Base-by-base conservation (phyloP, 1,140 invertebrate species). In the Phymastichus coffea region DNA sequence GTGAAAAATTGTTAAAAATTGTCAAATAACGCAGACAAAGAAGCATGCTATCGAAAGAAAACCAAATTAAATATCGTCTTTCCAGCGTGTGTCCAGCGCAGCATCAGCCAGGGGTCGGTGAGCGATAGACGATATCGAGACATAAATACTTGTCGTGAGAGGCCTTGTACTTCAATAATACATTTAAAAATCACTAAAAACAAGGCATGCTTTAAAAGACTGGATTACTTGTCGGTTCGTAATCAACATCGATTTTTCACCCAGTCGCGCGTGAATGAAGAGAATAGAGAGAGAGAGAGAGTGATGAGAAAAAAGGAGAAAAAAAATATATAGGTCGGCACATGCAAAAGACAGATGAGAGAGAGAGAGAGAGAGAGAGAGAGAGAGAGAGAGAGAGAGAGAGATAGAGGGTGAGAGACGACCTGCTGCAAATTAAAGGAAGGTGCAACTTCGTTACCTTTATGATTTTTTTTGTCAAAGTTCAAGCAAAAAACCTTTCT, bases 401-500 rank as follows among this genome's bases (percentile, higher is more conserved):
- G n/a, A n/a, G n/a, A n/a, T n/a, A n/a, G n/a, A n/a, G n/a, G n/a
- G n/a, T n/a, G 10, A 4, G 22, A 43, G 38, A 26, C 19, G 22
- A 6, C 1, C 15, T 33, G 19, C 33, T 44, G 52, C 40, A 74
- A 72, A 72, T 69, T 41, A 15, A 73, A 77, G 75, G 72, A 77
- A 73, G 76, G 78, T 80, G 77, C 77, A 80, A 79, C 78, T 59
- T 25, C 78, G 76, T 79, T 80, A 80, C 77, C 77, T 79, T n/a
- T 78, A 76, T 77, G 66, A 75, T 78, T 4, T 52, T 52, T 53
- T 80, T 73, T 74, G 74, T 82, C 73, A 79, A 80, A 72, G n/a
- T n/a, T 80, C 74, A 80, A 81, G 80, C 79, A 82, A 82, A n/a
- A n/a, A n/a, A 82, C 78, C 80, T 80, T 76, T 67, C n/a, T n/a